Conservation (phyloP, 2,797 vertebrate genomes). For the Scolopax bukidnonensis region DNA sequence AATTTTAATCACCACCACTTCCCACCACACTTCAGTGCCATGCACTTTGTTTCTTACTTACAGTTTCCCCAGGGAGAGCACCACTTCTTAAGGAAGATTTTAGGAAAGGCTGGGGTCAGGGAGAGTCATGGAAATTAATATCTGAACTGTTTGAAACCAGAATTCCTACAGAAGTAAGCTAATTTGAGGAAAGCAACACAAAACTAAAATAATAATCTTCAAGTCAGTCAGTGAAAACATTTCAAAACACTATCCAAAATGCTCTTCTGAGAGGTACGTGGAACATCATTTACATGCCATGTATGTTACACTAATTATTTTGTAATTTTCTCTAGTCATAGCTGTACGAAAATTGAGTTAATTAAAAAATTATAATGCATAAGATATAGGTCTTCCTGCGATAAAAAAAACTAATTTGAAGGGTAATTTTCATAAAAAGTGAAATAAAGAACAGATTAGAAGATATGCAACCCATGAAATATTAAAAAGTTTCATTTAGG, state of each 20-base stretch:
- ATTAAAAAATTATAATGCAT: constrained; percentile 44
- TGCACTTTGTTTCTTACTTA: background rate
- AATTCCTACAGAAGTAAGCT: background rate
- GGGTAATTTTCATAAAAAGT: constrained; percentile 55
- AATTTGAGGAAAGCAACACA: background rate
- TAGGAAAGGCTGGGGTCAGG: background rate
- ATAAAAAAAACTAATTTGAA: constrained; percentile 49
- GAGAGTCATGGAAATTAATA: background rate
- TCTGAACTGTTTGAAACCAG: background rate
- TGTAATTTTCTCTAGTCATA: constrained; percentile 5
- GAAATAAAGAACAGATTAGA: constrained; percentile 51
- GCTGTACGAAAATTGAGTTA: constrained; percentile 40
- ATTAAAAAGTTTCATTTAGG: constrained; percentile 42
- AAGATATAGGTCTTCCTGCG: constrained; percentile 29
- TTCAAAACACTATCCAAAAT: background rate
- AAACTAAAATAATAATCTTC: background rate
- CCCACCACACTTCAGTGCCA: accelerated
- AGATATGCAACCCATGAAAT: constrained; percentile 27
- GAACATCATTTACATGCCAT: background rate
- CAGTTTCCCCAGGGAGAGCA: background rate
- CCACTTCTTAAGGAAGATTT: background rate
- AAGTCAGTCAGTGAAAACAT: background rate
- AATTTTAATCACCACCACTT: background rate
- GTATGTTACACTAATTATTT: background rate
- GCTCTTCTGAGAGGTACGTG: background rate